These are phyloP conservation scores for Amniataba percoides DNA, from an alignment of 2,797 vertebrate species.

Conservation along the genomic window DNA sequence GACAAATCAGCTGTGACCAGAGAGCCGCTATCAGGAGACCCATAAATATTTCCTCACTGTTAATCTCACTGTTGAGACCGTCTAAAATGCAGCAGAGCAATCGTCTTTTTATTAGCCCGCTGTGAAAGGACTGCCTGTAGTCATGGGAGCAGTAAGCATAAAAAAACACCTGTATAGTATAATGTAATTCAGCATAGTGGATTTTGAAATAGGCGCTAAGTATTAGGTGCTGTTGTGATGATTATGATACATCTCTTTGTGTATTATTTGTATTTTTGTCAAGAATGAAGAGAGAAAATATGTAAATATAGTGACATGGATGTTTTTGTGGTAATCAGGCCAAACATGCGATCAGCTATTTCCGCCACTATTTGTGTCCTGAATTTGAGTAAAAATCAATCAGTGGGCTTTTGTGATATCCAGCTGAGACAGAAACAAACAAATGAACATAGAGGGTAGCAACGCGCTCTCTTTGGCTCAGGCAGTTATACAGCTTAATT, in stretches of 20 bases:
- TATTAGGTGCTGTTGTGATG: not conserved
- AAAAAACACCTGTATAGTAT: slow-evolving; percentile 39
- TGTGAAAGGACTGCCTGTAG: slow-evolving; percentile 50
- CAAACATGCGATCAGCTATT: not conserved
- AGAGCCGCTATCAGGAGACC: slow-evolving; percentile 41
- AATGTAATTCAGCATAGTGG: slow-evolving; percentile 27
- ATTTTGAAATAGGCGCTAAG: not conserved
- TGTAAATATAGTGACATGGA: no score
- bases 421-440: not conserved
- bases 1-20: slow-evolving; percentile 62
- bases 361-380: not conserved
- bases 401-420: not conserved
- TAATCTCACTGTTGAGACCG: slow-evolving; percentile 62
- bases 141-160: slow-evolving; percentile 46
- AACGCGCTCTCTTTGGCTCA: not conserved
- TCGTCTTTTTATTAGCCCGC: slow-evolving; percentile 64
- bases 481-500: slow-evolving; percentile 1
- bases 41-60: slow-evolving; percentile 57
- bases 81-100: slow-evolving; percentile 50
- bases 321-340: not conserved
- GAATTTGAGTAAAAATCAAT: not conserved
- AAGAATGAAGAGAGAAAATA: not conserved
- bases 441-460: not conserved
- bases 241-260: not conserved
- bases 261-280: not conserved